These are phyloP conservation scores for Euspilapteryx auroguttella DNA, from an alignment of 2,888 invertebrate genomes.

Conservation along the genomic window DNA sequence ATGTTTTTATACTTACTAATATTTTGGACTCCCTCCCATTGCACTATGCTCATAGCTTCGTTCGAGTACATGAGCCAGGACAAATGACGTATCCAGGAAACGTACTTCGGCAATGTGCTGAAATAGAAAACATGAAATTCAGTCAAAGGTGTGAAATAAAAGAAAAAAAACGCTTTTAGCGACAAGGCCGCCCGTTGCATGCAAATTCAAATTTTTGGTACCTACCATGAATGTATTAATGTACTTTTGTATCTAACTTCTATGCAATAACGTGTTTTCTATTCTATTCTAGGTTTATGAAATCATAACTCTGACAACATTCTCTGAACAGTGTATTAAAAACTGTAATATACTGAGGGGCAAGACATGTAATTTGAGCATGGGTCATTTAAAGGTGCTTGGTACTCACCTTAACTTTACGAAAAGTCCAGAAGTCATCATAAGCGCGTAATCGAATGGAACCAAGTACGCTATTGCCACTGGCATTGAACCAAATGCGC, in stretches of 20 bases:
- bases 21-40: conserved; percentile 76
- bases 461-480: conserved; percentile 82
- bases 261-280: too few species aligned
- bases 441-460: conserved; percentile 82
- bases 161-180: too few species aligned
- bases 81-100: conserved; percentile 77
- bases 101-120: conserved; percentile 70
- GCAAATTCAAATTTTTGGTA: too few species aligned
- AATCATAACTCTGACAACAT: too few species aligned
- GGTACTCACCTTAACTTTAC: conserved; percentile 76
- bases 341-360: too few species aligned
- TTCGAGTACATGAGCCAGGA: conserved; percentile 89
- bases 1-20: conserved; percentile 60
- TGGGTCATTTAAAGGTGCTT: too few species aligned
- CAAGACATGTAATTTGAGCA: too few species aligned
- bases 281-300: too few species aligned
- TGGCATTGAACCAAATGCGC: conserved; percentile 78
- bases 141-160: neutral
- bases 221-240: too few species aligned
- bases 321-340: too few species aligned
- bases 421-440: conserved; percentile 87
- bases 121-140: conserved; percentile 10
- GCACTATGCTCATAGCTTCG: conserved; percentile 79
- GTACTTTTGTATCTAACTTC: too few species aligned
- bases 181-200: too few species aligned